Evolutionary conservation across 2,113 vertebrate species (phyloP).

Genomic region (Climacteris rufus): DNA sequence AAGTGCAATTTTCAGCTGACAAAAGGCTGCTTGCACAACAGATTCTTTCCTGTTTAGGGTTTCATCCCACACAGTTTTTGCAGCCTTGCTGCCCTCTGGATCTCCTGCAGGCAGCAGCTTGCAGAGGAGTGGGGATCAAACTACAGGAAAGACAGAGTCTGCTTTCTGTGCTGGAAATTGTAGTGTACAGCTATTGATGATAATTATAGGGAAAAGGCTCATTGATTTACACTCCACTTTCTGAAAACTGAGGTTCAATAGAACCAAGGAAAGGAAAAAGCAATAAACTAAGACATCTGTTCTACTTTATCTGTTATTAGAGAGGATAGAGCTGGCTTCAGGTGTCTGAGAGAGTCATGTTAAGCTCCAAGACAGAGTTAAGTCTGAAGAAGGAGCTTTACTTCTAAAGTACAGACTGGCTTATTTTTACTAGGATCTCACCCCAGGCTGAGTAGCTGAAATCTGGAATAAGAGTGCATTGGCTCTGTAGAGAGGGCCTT

Average conservation of each 20-base stretch:
- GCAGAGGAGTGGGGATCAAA: neutral
- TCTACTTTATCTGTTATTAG: neutral
- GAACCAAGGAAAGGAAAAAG: neutral
- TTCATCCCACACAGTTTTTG: conserved; percentile 15
- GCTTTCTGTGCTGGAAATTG: neutral
- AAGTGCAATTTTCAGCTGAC: conserved; percentile 51
- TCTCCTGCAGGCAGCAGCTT: neutral
- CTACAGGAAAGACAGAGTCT: neutral
- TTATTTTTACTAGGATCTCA: neutral
- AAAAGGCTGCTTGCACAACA: conserved; percentile 48
- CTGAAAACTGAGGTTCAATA: neutral
- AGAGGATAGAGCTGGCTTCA: neutral
- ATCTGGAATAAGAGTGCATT: neutral
- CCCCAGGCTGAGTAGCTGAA: neutral
- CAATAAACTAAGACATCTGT: neutral
- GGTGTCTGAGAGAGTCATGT: neutral
- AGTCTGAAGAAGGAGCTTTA: neutral
- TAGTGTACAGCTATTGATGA: neutral
- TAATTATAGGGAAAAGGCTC: neutral
- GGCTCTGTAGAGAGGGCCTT: neutral
- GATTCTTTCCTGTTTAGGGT: conserved; percentile 44
- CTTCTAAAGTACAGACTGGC: neutral
- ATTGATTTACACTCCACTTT: neutral
- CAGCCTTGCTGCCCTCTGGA: neutral
- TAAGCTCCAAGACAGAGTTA: neutral